Evolutionary conservation across 2,113 vertebrate species (phyloP).

Genomic region (Forbesichthys papilliferus): DNA sequence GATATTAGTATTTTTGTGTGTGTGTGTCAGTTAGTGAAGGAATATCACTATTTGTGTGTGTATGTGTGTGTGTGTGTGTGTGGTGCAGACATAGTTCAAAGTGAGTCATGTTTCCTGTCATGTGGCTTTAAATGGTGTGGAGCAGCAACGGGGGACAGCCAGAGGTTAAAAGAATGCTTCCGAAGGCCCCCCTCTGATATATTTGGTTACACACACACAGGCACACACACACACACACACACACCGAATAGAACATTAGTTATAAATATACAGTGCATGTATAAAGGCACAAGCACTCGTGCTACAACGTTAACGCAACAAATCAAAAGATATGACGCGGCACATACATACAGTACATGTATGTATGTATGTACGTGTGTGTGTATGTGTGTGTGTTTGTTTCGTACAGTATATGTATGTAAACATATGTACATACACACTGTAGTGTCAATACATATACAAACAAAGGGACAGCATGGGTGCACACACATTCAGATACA

Average conservation of each 20-base stretch:
- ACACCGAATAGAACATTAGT: background rate
- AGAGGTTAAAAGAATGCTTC: slow-evolving; percentile 69
- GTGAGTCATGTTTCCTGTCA: slow-evolving; percentile 69
- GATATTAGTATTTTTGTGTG: background rate
- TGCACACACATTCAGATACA: background rate
- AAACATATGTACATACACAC: slow-evolving; percentile 1
- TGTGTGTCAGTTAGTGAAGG: background rate
- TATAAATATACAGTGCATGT: too few relatives aligned
- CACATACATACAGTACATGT: background rate
- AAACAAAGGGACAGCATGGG: background rate
- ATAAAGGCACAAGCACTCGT: too few relatives aligned
- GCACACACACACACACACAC: slow-evolving; percentile 8
- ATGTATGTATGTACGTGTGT: too few relatives aligned
- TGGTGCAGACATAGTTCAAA: slow-evolving; percentile 56
- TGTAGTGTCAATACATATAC: background rate
- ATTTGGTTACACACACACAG: slow-evolving; percentile 46
- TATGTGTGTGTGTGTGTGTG: background rate
- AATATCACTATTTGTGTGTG: background rate
- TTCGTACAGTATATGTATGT: too few relatives aligned
- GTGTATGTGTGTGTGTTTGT: too few relatives aligned
- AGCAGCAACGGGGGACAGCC: slow-evolving; percentile 63
- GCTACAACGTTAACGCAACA: too few relatives aligned
- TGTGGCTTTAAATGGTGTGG: slow-evolving; percentile 75
- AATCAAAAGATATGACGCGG: background rate
- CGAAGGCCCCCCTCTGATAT: slow-evolving; percentile 56